Base-by-base conservation (phyloP, 2,888 invertebrate genomes). In the Phymatocera aterrima region DNA sequence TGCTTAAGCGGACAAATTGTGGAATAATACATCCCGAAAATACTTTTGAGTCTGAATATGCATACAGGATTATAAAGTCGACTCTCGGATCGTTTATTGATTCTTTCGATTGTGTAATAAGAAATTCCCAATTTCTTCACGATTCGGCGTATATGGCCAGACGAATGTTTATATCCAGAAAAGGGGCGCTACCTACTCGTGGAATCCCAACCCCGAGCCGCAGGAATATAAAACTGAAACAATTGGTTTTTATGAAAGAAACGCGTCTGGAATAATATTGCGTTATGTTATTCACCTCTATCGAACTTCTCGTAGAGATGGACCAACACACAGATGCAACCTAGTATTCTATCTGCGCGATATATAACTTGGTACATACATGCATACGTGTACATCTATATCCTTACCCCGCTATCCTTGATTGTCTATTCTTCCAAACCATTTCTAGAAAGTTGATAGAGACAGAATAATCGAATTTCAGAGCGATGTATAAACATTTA, bases 191-290 rank as follows among this genome's bases (percentile, higher is more conserved):
- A 37, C 34, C 15, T 31, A 72, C 77, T 79, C 78, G 80, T 75
- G 74, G 31, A 37, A 28, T 28, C 61, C 64, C 57, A 78, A 80
- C 57, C 68, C 64, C 61, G 46, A 46, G 77, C 75, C 77, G 77
- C 18, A 4, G 8, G 78, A 64, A 80, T 83, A 84, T 83, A 84
- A 85, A 85, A 81, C 82, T 80, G 83, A 82, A 87, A 85, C 83
- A 83, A 85, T 85, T 84, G 83, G 81, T 82, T 85, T 86, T 86
- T 85, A 85, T 85, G 85, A 84, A 80, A 70, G 51, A 79, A 81
- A 82, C 84, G 85, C 82, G 83, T 77, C 79, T 78, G 64, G 83
- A 83, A 85, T 85, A 82, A 81, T 51, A 72, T 34, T 18, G 34
- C 21, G 51, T 18, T 21, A 28, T 72, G 51, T 51, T 68, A 68